Conservation (phyloP, 92 coral and sea anemone genomes). For the Phenganax subtilis region DNA sequence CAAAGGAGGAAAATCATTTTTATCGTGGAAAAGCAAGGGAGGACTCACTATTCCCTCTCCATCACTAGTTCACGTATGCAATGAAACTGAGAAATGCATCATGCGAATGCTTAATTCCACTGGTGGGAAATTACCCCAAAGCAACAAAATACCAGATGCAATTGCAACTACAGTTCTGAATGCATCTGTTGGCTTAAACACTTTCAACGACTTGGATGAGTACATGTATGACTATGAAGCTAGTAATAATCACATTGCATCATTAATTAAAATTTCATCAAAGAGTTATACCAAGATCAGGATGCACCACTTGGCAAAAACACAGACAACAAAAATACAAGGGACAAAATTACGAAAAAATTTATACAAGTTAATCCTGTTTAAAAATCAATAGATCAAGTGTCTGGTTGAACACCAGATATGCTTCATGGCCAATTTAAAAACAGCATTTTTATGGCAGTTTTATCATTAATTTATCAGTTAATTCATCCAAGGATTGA, state of each 20-base stretch:
- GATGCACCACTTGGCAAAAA: constrained; percentile 5
- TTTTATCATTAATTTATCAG: too few relatives aligned
- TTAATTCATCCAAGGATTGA: too few relatives aligned
- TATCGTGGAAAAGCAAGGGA: background rate
- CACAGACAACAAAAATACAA: background rate
- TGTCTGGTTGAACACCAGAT: too few relatives aligned
- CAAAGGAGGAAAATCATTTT: background rate
- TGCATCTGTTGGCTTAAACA: background rate
- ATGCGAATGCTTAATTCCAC: background rate
- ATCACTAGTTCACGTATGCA: background rate
- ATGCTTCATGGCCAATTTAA: too few relatives aligned
- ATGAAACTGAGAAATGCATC: background rate
- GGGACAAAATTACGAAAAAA: background rate
- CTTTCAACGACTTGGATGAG: background rate
- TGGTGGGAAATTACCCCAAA: background rate
- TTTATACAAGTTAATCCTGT: background rate
- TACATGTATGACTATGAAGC: background rate
- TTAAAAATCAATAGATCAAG: background rate
- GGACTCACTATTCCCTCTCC: background rate
- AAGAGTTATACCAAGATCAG: constrained; percentile 2
- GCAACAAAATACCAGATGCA: background rate
- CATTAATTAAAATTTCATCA: background rate
- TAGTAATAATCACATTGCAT: background rate
- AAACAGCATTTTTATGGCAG: too few relatives aligned
- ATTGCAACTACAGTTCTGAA: background rate